phyloP scores from a whole-genome alignment of 2,113 vertebrate genomes.

The Sylvietta virens region DNA sequence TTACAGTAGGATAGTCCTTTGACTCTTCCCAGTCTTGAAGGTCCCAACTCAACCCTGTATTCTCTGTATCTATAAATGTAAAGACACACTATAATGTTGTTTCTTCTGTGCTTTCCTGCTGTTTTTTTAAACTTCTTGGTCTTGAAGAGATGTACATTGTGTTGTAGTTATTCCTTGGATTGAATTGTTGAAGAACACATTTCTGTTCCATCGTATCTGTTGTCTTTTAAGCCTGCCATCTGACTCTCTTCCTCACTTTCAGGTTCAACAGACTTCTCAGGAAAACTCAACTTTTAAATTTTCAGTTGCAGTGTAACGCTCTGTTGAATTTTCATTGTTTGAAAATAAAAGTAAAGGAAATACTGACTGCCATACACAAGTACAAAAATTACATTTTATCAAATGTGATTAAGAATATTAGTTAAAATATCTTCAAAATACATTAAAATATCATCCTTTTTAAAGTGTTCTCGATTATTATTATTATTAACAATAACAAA shows the following conservation, averaged over 20 bases:
- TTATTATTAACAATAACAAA: background rate
- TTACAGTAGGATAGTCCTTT: background rate
- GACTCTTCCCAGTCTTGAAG: background rate
- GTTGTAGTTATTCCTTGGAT: background rate
- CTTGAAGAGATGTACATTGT: background rate
- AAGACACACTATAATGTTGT: background rate
- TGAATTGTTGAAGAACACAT: background rate
- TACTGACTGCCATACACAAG: background rate
- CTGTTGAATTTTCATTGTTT: background rate
- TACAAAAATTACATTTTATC: background rate
- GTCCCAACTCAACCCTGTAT: background rate
- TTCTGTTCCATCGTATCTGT: background rate
- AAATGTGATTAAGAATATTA: background rate
- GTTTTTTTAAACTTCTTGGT: background rate
- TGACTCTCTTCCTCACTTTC: background rate
- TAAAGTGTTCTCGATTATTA: background rate
- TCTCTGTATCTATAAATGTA: background rate
- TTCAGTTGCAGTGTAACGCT: background rate
- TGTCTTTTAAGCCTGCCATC: background rate
- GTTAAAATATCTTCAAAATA: background rate
- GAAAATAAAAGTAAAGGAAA: background rate
- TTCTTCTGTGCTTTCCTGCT: background rate
- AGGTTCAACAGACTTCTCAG: background rate
- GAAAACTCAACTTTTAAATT: background rate
- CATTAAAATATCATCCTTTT: background rate